Percentiles rank a stretch among this genome's conserved stretches.
phyloP scores from a whole-genome alignment of 2,888 invertebrate species.

The Sepioteuthis lessoniana region DNA sequence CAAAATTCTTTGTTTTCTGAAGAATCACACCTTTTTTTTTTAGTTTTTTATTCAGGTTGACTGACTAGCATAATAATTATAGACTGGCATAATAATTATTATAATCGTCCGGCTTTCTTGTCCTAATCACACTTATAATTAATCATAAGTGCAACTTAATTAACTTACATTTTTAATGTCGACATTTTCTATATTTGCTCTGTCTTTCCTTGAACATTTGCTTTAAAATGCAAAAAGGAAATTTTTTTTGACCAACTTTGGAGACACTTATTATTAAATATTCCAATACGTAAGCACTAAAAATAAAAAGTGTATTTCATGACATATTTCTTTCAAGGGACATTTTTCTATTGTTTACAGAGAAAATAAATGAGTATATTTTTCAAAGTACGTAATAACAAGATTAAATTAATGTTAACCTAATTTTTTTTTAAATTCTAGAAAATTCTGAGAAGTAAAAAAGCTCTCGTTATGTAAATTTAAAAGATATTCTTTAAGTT shows the following conservation, averaged over 20 bases:
- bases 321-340: too few relatives aligned
- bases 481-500: too few relatives aligned
- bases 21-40: too few relatives aligned
- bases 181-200: not conserved
- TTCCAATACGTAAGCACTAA: not conserved
- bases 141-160: not conserved
- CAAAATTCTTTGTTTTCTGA: not conserved
- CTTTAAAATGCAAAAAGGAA: not conserved
- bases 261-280: not conserved
- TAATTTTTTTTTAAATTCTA: too few relatives aligned
- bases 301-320: not conserved
- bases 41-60: too few relatives aligned
- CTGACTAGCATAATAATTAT: not conserved
- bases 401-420: too few relatives aligned
- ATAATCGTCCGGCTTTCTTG: not conserved
- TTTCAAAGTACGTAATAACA: too few relatives aligned
- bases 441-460: too few relatives aligned
- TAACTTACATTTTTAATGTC: not conserved
- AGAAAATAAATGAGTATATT: too few relatives aligned
- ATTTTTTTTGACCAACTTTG: not conserved
- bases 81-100: not conserved
- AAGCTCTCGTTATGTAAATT: too few relatives aligned
- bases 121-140: not conserved
- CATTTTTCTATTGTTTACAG: too few relatives aligned
- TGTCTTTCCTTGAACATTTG: not conserved